Conservation (phyloP, 2,113 vertebrate genomes). For the Poeciliopsis retropinna region DNA sequence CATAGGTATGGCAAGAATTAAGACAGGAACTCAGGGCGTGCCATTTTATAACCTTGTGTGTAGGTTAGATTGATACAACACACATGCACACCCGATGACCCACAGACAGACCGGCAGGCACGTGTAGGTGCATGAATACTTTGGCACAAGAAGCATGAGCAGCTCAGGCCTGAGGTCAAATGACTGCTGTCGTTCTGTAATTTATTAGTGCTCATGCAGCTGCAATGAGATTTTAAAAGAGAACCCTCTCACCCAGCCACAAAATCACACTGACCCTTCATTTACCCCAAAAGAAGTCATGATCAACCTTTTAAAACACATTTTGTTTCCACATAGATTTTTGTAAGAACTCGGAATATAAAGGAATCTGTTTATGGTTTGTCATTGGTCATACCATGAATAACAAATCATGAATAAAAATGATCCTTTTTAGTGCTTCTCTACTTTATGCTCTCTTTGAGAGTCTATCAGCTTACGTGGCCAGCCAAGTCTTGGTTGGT, state of each 20-base stretch:
- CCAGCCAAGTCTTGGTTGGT: no score
- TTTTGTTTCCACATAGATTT: conserved; percentile 16
- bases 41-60: conserved; percentile 1
- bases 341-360: not conserved
- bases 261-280: conserved; percentile 25
- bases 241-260: conserved; percentile 20
- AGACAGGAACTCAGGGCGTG: conserved; percentile 31
- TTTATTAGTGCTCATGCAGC: conserved; percentile 41
- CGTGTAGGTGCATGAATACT: conserved; percentile 36
- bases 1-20: conserved; percentile 64
- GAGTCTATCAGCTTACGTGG: no score
- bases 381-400: not conserved
- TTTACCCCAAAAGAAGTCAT: conserved; percentile 28
- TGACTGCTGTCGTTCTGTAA: conserved; percentile 25
- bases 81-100: conserved; percentile 5
- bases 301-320: conserved; percentile 17
- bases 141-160: conserved; percentile 15
- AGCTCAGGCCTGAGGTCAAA: conserved; percentile 51
- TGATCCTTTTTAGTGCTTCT: no score
- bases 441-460: no score
- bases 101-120: not conserved
- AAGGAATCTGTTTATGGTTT: not conserved
- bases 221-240: conserved; percentile 52
- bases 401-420: no score
- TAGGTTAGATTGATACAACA: not conserved